A percentile compares a stretch with the other conserved stretches of the same genome.
phyloP scores from a whole-genome alignment of 2,113 vertebrate species.

The Ahaetulla prasina region DNA sequence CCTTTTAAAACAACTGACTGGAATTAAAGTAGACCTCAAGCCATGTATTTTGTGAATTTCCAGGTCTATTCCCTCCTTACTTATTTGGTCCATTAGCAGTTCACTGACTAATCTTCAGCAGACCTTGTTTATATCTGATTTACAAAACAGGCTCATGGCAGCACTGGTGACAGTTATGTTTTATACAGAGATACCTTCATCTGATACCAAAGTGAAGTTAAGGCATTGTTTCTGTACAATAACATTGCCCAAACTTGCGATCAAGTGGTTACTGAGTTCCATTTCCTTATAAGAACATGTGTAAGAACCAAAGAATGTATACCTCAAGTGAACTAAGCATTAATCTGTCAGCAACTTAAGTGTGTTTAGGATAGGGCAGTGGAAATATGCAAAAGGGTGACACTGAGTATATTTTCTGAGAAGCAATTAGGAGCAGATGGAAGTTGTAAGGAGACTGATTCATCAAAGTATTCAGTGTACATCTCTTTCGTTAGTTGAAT shows the following conservation, averaged over 20 bases:
- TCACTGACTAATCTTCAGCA: constrained; percentile 28
- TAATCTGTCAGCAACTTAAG: constrained; percentile 65
- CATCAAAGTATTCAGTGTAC: constrained; percentile 22
- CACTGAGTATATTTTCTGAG: constrained; percentile 57
- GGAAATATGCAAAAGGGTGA: constrained; percentile 43
- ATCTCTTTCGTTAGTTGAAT: constrained; percentile 38
- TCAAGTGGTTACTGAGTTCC: constrained; percentile 52
- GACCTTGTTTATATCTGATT: constrained; percentile 44
- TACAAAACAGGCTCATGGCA: constrained; percentile 38
- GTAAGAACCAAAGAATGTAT: constrained; percentile 58
- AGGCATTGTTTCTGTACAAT: constrained; percentile 34
- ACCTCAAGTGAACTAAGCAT: constrained; percentile 56
- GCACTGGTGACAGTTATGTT: constrained; percentile 22
- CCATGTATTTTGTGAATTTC: constrained; percentile 24
- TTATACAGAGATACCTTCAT: constrained; percentile 38
- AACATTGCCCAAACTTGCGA: constrained; percentile 35
- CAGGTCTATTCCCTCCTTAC: constrained; percentile 16
- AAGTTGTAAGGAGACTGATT: constrained; percentile 45
- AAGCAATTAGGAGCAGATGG: constrained; percentile 58
- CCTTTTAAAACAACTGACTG: constrained; percentile 8
- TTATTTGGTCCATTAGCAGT: constrained; percentile 1
- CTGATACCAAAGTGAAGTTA: constrained; percentile 39
- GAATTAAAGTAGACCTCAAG: background rate
- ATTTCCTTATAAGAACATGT: constrained; percentile 69
- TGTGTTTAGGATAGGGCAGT: constrained; percentile 60